Conservation (phyloP, 1,140 invertebrate genomes). For the Drosophila suzukii region DNA sequence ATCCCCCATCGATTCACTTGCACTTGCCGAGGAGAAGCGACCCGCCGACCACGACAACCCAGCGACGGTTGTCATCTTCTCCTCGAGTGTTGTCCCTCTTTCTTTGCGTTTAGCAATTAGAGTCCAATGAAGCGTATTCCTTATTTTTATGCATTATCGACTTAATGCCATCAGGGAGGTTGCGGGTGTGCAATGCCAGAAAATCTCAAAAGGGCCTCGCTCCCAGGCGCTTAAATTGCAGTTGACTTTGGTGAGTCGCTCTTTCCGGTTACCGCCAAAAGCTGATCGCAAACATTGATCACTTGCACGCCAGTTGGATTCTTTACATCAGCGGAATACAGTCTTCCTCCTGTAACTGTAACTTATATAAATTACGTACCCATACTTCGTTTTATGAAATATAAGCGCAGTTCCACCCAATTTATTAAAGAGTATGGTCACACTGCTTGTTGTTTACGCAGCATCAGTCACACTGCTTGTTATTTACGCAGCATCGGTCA, state of each 20-base stretch:
- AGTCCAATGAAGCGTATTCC: conserved; percentile 82
- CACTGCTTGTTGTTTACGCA: background rate
- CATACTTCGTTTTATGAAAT: background rate
- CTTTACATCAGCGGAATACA: background rate
- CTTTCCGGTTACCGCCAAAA: conserved; percentile 50
- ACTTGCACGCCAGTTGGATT: conserved; percentile 52
- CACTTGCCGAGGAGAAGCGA: conserved; percentile 14
- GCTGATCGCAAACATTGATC: conserved; percentile 72
- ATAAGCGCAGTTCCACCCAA: background rate
- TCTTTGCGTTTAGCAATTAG: conserved; percentile 79
- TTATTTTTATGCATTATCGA: conserved; percentile 81
- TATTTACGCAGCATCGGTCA: too few species aligned
- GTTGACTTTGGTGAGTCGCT: conserved; percentile 45
- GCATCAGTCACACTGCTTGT: background rate
- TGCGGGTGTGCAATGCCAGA: conserved; percentile 31
- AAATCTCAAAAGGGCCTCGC: conserved; percentile 30
- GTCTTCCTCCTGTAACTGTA: background rate
- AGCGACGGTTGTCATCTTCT: conserved; percentile 46
- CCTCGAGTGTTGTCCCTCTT: conserved; percentile 35
- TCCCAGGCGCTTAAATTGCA: conserved; percentile 63
- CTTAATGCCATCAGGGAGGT: conserved; percentile 69
- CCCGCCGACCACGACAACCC: background rate
- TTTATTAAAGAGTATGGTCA: background rate
- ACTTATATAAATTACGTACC: too few species aligned
- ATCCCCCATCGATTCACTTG: conserved; percentile 37